A percentile compares a stretch with the other conserved stretches of the same genome.
Conservation (phyloP, 2,113 vertebrate genomes). For the Nettapus auritus region DNA sequence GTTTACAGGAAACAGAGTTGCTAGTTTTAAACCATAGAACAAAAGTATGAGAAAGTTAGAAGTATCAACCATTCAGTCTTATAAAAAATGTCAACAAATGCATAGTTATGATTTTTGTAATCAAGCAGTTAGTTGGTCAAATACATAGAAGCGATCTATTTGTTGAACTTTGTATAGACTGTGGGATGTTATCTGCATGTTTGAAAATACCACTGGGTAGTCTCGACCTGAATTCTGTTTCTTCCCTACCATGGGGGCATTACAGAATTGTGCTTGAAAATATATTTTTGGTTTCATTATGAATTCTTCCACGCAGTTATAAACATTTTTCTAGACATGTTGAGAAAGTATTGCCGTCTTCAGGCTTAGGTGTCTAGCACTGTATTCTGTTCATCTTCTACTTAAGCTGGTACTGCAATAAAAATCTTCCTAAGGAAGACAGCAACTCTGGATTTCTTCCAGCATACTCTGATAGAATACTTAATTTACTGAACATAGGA, state of each 20-base stretch:
- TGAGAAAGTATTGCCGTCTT: neutral
- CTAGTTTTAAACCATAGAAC: neutral
- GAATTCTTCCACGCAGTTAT: neutral
- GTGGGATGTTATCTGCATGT: neutral
- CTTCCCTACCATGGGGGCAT: neutral
- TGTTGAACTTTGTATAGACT: neutral
- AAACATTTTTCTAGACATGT: neutral
- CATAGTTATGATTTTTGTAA: neutral
- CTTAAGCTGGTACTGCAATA: neutral
- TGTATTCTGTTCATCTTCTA: neutral
- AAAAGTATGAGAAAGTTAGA: neutral
- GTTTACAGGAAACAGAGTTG: neutral
- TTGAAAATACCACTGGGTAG: neutral
- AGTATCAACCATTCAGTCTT: neutral
- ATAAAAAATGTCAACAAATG: neutral
- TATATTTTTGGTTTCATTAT: neutral
- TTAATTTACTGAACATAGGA: neutral
- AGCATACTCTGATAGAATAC: neutral
- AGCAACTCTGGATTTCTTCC: neutral
- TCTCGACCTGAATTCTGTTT: neutral
- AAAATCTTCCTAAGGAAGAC: slow-evolving; percentile 1
- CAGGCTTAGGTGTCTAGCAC: neutral
- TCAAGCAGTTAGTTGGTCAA: neutral
- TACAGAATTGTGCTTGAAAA: neutral
- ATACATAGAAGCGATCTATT: neutral